Conservation (phyloP, 2,888 invertebrate species). For the Eulithis prunata region DNA sequence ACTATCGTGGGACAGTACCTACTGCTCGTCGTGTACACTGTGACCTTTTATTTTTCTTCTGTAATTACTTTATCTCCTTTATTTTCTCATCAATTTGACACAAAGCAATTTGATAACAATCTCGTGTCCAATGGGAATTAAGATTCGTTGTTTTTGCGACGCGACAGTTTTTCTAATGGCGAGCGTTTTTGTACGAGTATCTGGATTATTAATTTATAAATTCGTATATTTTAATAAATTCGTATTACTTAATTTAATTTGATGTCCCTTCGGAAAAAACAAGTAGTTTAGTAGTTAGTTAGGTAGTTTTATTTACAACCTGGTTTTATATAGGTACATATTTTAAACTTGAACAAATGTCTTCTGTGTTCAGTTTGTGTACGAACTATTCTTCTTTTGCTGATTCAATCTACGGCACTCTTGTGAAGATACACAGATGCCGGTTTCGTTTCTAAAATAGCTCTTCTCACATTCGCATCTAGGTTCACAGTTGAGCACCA, state of each 20-base stretch:
- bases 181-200: neutral
- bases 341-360: no score
- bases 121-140: slow-evolving; percentile 26
- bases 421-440: slow-evolving; percentile 46
- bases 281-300: no score
- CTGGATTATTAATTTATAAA: no score
- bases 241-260: no score
- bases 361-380: neutral
- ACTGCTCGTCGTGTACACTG: slow-evolving; percentile 15
- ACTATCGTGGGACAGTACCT: neutral
- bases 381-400: neutral
- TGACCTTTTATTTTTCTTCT: slow-evolving; percentile 24
- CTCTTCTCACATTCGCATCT: slow-evolving; percentile 51
- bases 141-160: slow-evolving; percentile 23
- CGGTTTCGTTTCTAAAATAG: slow-evolving; percentile 48
- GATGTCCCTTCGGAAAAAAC: no score
- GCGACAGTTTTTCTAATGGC: slow-evolving; percentile 15
- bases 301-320: no score
- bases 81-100: slow-evolving; percentile 32
- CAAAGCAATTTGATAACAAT: slow-evolving; percentile 35
- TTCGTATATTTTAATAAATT: no score
- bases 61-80: slow-evolving; percentile 31
- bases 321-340: no score
- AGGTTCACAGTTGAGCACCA: slow-evolving; percentile 55
- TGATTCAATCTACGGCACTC: slow-evolving; percentile 46